Conservation (phyloP, 2,888 invertebrate species). For the Sericinus montela region DNA sequence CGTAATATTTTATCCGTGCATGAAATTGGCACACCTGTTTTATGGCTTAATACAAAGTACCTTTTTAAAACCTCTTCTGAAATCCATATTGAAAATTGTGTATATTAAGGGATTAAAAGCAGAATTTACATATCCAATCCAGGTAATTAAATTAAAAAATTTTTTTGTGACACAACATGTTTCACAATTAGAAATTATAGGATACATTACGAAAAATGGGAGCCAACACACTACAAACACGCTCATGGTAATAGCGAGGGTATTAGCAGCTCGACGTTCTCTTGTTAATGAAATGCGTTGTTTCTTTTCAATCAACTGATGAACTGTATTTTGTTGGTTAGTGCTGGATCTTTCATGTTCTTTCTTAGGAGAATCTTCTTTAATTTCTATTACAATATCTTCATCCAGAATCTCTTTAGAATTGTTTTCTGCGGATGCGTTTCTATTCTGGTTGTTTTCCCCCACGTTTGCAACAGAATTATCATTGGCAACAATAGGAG, state of each 20-base stretch:
- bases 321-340: slow-evolving; percentile 81
- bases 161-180: slow-evolving; percentile 89
- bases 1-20: too few species aligned
- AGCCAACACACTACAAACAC: slow-evolving; percentile 99
- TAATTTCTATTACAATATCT: slow-evolving; percentile 52
- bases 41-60: slow-evolving; percentile 73
- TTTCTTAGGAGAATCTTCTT: slow-evolving; percentile 45
- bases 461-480: slow-evolving; percentile 65
- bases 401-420: slow-evolving; percentile 69
- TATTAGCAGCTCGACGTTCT: slow-evolving; percentile 95
- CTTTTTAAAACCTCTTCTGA: slow-evolving; percentile 92
- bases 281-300: slow-evolving; percentile 95
- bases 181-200: slow-evolving; percentile 92
- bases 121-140: slow-evolving; percentile 96
- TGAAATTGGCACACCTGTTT: slow-evolving; percentile 7
- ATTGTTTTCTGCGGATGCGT: slow-evolving; percentile 71
- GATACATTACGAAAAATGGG: slow-evolving; percentile 97
- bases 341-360: slow-evolving; percentile 47
- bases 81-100: slow-evolving; percentile 96
- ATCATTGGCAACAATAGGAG: slow-evolving; percentile 67
- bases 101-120: slow-evolving; percentile 96
- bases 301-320: slow-evolving; percentile 93
- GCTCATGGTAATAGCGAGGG: slow-evolving; percentile 98
- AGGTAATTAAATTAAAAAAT: slow-evolving; percentile 93
- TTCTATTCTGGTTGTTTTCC: slow-evolving; percentile 59